Percentiles rank a stretch among this genome's conserved stretches.
phyloP scores from a whole-genome alignment of 2,113 vertebrate genomes.

The pig (Sus scrofa) region T2T-Sscrofa CM000818.6:98550501-98551000 shows the following conservation, averaged over 20 bases:
- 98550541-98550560: neutral
- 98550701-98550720: neutral
- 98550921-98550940: neutral
- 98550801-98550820: neutral
- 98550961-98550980: neutral
- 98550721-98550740: neutral
- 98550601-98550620: neutral
- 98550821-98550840: constrained; percentile 9
- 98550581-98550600: neutral
- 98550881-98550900: neutral
- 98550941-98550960: constrained; percentile 35
- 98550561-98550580: neutral
- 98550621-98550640: neutral
- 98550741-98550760: constrained; percentile 40
- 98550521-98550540: neutral
- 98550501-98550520: neutral
- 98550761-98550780: neutral
- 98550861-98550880: neutral
- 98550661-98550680: constrained; percentile 19
- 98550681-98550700: neutral
- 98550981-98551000: neutral
- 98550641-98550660: neutral
- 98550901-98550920: constrained; percentile 19
- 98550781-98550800: neutral
- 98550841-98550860: constrained; percentile 35